These are phyloP conservation scores for Melieria omissa DNA, from an alignment of 2,888 invertebrate species.

Conservation along the genomic window DNA sequence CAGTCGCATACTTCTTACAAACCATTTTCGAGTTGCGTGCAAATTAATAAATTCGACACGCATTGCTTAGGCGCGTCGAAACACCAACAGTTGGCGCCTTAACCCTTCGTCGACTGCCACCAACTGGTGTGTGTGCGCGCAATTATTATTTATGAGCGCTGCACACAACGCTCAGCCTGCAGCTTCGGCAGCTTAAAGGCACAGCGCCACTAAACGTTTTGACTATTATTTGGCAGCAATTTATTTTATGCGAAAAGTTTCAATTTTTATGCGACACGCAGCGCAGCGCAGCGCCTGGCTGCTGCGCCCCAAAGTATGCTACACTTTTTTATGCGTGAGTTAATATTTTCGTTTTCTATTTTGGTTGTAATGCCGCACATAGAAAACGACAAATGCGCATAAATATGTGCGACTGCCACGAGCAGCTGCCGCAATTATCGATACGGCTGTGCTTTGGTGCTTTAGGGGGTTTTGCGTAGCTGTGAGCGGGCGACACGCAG, in stretches of 20 bases:
- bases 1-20: conserved; percentile 24
- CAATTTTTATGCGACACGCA: conserved; percentile 15
- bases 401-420: no score
- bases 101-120: conserved; percentile 2
- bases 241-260: conserved; percentile 37
- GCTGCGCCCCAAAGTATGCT: conserved; percentile 17
- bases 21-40: conserved; percentile 17
- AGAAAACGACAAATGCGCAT: no score
- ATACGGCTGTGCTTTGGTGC: no score
- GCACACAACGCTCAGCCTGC: conserved; percentile 1
- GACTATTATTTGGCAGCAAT: conserved; percentile 35
- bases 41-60: conserved; percentile 21
- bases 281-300: conserved; percentile 1
- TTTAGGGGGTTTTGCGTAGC: no score
- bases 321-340: neutral
- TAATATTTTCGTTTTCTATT: no score
- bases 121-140: conserved; percentile 6
- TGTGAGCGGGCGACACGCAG: no score
- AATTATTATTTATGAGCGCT: conserved; percentile 29
- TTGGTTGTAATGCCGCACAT: no score
- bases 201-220: conserved; percentile 25
- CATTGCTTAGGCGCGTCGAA: no score
- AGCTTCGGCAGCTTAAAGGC: conserved; percentile 11
- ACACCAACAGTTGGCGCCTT: neutral
- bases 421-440: no score